Conservation (phyloP, 2,797 vertebrate genomes). For the Antrozous pallidus region DNA sequence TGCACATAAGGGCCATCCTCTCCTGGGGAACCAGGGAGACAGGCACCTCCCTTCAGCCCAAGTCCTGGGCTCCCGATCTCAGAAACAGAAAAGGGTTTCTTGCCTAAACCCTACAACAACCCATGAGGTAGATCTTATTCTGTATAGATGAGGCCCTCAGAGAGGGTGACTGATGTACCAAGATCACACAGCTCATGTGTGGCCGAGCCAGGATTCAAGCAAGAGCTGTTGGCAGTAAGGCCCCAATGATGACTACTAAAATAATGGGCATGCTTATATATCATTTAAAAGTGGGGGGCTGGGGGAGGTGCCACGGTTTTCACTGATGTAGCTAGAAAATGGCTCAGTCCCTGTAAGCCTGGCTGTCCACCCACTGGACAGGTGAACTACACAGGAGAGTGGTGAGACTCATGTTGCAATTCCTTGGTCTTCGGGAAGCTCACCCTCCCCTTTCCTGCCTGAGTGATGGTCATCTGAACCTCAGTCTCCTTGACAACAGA, state of each 20-base stretch:
- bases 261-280: neutral
- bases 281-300: neutral
- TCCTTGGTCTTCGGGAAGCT: neutral
- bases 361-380: neutral
- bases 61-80: rapidly evolving
- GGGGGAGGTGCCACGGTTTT: neutral
- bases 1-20: neutral
- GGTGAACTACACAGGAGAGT: neutral
- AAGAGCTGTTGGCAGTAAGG: neutral
- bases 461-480: neutral
- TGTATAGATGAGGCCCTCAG: neutral
- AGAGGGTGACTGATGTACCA: neutral
- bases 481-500: neutral
- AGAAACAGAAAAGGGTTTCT: neutral
- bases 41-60: neutral
- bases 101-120: neutral
- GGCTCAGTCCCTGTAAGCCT: neutral
- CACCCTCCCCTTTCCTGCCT: neutral
- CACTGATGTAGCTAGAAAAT: neutral
- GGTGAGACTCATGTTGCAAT: neutral
- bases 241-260: neutral
- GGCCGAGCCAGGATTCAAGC: neutral
- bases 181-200: neutral
- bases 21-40: neutral
- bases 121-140: neutral